Percentiles rank a stretch among this genome's conserved stretches.
phyloP scores from a whole-genome alignment of 2,888 invertebrate genomes.

The Sesamia inferens region DNA sequence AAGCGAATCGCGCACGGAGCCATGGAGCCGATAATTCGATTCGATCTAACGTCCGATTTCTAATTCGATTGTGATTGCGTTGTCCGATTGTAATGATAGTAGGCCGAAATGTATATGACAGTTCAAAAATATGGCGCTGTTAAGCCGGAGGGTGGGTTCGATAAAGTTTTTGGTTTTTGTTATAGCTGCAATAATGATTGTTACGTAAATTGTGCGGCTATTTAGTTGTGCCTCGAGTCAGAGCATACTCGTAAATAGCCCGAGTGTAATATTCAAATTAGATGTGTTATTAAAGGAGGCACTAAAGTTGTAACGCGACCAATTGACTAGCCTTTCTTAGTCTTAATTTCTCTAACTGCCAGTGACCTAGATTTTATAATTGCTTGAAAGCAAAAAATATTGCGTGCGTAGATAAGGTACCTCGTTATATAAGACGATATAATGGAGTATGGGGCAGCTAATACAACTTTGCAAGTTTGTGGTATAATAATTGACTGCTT shows the following conservation, averaged over 20 bases:
- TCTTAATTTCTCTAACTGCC: constrained; percentile 35
- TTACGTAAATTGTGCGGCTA: constrained; percentile 42
- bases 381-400: constrained; percentile 20
- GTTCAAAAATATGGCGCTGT: constrained; percentile 56
- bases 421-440: background rate
- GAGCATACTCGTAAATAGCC: too few relatives aligned
- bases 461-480: too few relatives aligned
- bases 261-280: constrained; percentile 29
- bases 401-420: constrained; percentile 10
- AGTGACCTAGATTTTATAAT: constrained; percentile 42
- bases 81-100: constrained; percentile 77
- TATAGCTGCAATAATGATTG: constrained; percentile 31
- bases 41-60: constrained; percentile 78
- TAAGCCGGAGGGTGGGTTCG: constrained; percentile 46
- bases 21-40: constrained; percentile 73
- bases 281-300: constrained; percentile 46
- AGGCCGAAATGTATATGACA: constrained; percentile 62
- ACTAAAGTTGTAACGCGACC: constrained; percentile 20
- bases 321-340: constrained; percentile 32
- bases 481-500: too few relatives aligned
- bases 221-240: constrained; percentile 26
- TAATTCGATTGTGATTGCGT: constrained; percentile 79
- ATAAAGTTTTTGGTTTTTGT: constrained; percentile 47
- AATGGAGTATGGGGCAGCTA: background rate
- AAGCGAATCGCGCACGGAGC: constrained; percentile 71